These are phyloP conservation scores for Salvelinus sp. DNA, from an alignment of 2,113 vertebrate genomes.

Conservation along the genomic window DNA sequence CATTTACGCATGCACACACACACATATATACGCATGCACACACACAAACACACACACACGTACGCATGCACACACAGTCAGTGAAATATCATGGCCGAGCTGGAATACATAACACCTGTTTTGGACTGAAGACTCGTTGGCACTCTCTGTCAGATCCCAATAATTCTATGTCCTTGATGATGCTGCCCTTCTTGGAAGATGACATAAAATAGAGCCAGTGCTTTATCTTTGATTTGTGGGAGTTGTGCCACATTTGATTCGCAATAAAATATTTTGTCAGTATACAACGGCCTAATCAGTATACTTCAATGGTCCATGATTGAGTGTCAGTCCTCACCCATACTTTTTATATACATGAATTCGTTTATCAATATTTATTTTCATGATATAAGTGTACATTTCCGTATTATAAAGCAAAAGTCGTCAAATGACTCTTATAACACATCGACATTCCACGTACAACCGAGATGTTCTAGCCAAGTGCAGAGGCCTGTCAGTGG, in stretches of 20 bases:
- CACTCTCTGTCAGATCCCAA: conserved; percentile 72
- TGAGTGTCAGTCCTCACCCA: too few species aligned
- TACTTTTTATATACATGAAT: too few species aligned
- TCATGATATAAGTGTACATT: neutral
- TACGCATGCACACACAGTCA: conserved; percentile 32
- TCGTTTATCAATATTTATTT: conserved; percentile 11
- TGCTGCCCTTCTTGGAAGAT: conserved; percentile 61
- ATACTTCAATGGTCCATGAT: too few species aligned
- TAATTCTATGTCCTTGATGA: conserved; percentile 62
- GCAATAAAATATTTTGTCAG: too few species aligned
- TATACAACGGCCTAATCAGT: conserved; percentile 18
- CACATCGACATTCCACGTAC: conserved; percentile 46
- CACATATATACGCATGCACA: conserved; percentile 24
- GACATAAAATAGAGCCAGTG: conserved; percentile 49
- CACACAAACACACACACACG: conserved; percentile 9
- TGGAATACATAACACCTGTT: conserved; percentile 2
- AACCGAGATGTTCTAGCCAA: neutral
- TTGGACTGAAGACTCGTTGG: neutral
- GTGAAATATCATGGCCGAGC: conserved; percentile 32
- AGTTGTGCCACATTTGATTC: neutral
- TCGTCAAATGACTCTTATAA: conserved; percentile 6
- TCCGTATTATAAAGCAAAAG: too few species aligned
- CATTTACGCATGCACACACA: neutral
- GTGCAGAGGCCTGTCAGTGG: conserved; percentile 3
- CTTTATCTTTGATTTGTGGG: neutral